These are phyloP conservation scores for Drosophila virilis DNA, from an alignment of 1,140 invertebrate genomes.

Conservation along the genomic window DNA sequence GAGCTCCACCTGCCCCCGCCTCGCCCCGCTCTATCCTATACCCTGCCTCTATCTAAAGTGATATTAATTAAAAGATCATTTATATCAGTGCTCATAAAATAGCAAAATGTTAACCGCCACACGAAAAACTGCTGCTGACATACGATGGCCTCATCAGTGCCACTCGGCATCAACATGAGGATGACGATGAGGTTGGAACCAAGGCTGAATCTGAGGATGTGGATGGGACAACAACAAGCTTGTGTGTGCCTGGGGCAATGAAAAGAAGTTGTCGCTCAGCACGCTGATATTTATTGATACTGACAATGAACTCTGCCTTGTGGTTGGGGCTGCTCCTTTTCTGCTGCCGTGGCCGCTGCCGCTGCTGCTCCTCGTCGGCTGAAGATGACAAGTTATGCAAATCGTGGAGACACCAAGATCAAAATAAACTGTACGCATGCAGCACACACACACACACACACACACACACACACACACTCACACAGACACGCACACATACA, in stretches of 20 bases:
- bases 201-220: conserved; percentile 25
- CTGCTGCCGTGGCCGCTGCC: background rate
- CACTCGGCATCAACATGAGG: conserved; percentile 63
- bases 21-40: background rate
- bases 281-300: conserved; percentile 81
- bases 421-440: conserved; percentile 78
- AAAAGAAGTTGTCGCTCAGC: conserved; percentile 76
- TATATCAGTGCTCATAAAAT: conserved; percentile 83
- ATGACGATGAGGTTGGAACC: conserved; percentile 5
- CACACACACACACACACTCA: conserved; percentile 4
- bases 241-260: conserved; percentile 1
- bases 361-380: conserved; percentile 13
- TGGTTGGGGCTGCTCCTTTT: conserved; percentile 7
- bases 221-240: background rate
- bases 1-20: background rate
- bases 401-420: conserved; percentile 80
- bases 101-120: conserved; percentile 69
- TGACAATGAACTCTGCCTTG: conserved; percentile 71
- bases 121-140: conserved; percentile 66
- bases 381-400: conserved; percentile 81
- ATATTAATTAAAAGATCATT: conserved; percentile 84
- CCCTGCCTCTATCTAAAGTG: conserved; percentile 75
- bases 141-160: conserved; percentile 77
- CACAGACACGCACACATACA: conserved; percentile 32
- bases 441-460: conserved; percentile 9